Percentiles rank a stretch among this genome's conserved stretches.
Evolutionary conservation across 1,140 invertebrate genomes (phyloP).

Genomic region (Drosophila virilis): DNA sequence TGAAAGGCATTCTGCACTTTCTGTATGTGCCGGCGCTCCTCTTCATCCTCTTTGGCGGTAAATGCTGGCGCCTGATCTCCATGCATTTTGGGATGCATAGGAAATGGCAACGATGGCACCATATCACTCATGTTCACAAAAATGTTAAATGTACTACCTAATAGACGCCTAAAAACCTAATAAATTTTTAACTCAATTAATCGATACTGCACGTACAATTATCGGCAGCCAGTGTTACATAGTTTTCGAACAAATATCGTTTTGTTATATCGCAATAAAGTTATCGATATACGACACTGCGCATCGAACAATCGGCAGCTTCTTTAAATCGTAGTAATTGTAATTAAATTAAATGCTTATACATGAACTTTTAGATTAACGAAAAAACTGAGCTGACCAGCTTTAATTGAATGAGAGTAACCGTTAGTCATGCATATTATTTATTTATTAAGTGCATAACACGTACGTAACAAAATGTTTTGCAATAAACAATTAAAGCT

Average conservation of each 20-base stretch:
- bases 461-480: neutral
- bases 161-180: constrained; percentile 28
- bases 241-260: neutral
- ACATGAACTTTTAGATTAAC: too few species aligned
- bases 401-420: neutral
- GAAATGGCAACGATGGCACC: constrained; percentile 56
- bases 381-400: too few species aligned
- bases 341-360: too few species aligned
- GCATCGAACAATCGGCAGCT: neutral
- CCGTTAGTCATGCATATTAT: constrained; percentile 6
- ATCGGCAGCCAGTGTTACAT: constrained; percentile 10
- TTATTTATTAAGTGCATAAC: constrained; percentile 18
- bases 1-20: constrained; percentile 74
- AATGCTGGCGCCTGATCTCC: constrained; percentile 57
- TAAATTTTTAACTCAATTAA: constrained; percentile 1
- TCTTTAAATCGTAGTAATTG: neutral
- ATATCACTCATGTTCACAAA: constrained; percentile 30
- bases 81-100: constrained; percentile 69
- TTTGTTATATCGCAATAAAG: neutral
- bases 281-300: neutral
- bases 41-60: constrained; percentile 66
- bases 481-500: constrained; percentile 4
- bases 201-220: constrained; percentile 2
- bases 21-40: constrained; percentile 59
- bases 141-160: constrained; percentile 22